Base-by-base conservation (phyloP, 1,140 invertebrate genomes). In the Solenopsis fugax region DNA sequence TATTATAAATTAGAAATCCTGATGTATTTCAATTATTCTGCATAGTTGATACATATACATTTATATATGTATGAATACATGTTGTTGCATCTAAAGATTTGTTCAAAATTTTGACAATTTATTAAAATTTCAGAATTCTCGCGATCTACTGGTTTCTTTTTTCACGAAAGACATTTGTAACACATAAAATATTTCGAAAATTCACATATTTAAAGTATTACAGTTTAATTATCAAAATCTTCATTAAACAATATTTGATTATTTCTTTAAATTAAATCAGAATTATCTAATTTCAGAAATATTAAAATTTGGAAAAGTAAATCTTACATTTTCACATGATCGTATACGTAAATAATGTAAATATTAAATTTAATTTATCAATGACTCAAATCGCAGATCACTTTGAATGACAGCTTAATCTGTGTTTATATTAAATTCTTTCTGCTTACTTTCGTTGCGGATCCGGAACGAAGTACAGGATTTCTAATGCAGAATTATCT, bases 401-500 rank as follows among this genome's bases (percentile, higher is more conserved):
- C 2, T 24, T 60, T 5, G 50, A 34, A 6, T 54, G 18, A 37
- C 24, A 1, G 16, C 12, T 34, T 76, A 58, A 58, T 41, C 13
- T 18, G 2, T 4, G 7, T 60, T 45, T n/a, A 29, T 29, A 77
- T 77, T 69, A 24, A 69, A 54, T 24, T 48, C 29, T 24, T 7
- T 69, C 48, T 29, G 12, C 48, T 45, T 67, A n/a, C 29, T 67
- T 69, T 54, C 48, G n/a, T 69, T 80, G 37, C 16, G 21, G n/a
- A 71, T 81, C 13, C 62, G 48, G 34, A 71, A 24, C 2, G 9
- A 41, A 81, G 73, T 69, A 84, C 72, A 60, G 18, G 24, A 58
- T 82, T 45, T 60, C 16, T 48, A 60, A 18, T 18, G 72, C 52
- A 72, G 37, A 77, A 29, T 73, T 75, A 84, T 50, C 24, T 75